Conservation (phyloP, 2,113 vertebrate species). For the Varanus komodoensis region DNA sequence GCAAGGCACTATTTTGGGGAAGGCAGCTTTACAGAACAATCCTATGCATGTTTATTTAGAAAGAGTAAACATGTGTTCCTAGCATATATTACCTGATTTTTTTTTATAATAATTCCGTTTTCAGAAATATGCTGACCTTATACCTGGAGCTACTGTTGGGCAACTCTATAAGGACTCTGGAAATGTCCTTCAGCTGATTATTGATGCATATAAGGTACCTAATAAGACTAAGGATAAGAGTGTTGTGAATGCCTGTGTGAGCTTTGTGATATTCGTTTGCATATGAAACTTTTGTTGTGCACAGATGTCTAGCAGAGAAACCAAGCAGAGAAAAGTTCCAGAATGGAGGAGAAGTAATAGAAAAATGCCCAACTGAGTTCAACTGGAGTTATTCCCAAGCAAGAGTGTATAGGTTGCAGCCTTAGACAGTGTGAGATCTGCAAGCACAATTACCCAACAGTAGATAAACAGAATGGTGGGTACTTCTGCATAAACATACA, state of each 20-base stretch:
- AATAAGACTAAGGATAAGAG: background rate
- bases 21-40: background rate
- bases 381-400: too few relatives aligned
- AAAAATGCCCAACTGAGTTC: background rate
- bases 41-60: background rate
- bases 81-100: background rate
- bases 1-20: too few relatives aligned
- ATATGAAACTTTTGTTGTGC: background rate
- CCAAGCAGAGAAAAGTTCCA: constrained; percentile 39
- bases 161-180: constrained; percentile 87
- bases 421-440: too few relatives aligned
- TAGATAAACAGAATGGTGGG: too few relatives aligned
- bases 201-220: constrained; percentile 93
- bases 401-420: too few relatives aligned
- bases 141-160: constrained; percentile 96
- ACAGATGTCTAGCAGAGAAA: background rate
- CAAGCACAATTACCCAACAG: too few relatives aligned
- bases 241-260: background rate
- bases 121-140: constrained; percentile 94
- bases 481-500: too few relatives aligned
- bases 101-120: constrained; percentile 33
- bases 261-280: constrained; percentile 32
- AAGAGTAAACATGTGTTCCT: background rate
- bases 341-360: constrained; percentile 33
- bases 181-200: constrained; percentile 94